Base-by-base conservation (phyloP, 1,140 invertebrate species). In the Sitophilus oryzae region DNA sequence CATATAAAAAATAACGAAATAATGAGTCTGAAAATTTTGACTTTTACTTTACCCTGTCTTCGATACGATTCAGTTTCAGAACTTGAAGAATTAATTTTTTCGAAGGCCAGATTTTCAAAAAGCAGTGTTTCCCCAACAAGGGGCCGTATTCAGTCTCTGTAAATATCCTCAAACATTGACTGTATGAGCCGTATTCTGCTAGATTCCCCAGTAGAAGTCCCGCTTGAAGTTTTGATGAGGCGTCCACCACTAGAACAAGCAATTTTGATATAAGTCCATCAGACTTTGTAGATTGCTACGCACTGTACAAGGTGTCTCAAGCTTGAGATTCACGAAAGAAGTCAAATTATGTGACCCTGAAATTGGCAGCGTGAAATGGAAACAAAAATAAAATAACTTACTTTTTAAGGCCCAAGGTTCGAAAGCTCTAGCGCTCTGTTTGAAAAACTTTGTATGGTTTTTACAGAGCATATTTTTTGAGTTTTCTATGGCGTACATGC, bases 361-460 rank as follows among this genome's bases (percentile, higher is more conserved):
- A n/a, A n/a, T n/a, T n/a, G n/a, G n/a, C n/a, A n/a, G n/a, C n/a
- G n/a, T n/a, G n/a, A 30, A 11, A 30, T 11, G 25, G 25, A 30
- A 6, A 5, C 25, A 30, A 30, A 30, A 30, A 5, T 30, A 30
- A 30, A 30, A 30, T 30, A 34, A 56, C 37, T 50, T 45, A 65
- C 64, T 63, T 52, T 65, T 52, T 15, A 65, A 47, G 25, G 61
- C 61, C 57, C 61, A 65, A 22, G 64, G 58, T 53, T 65, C 59
- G 21, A 65, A 63, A 41, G 53, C 35, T 23, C 63, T 52, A 19
- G 62, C 25, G 9, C 34, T 54, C 16, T 14, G 22, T 58, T 59
- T 65, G 49, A 52, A 61, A 16, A 55, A 23, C 15, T 49, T 25
- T 1, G 52, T 57, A 40, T 65, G 61, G 44, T 60, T 59, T 25